Base-by-base conservation (phyloP, 2,888 invertebrate species). In the Podabrus alpinus region DNA sequence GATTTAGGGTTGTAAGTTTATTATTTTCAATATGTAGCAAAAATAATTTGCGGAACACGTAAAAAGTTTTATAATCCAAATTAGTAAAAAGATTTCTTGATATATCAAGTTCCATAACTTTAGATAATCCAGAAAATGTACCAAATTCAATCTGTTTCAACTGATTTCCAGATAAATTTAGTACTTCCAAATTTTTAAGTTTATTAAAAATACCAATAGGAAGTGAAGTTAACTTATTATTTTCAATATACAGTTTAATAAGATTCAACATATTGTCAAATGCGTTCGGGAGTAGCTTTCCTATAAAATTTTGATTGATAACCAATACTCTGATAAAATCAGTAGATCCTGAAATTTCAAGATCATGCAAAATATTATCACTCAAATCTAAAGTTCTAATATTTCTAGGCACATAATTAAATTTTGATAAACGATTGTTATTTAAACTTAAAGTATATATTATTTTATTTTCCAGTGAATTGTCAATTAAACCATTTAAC, bases 21-120 rank as follows among this genome's bases (percentile, higher is more conserved):
- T 77, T 77, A 61, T 70, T 60, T 16, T 59, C 69, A 19, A 77
- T 69, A 25, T 69, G 21, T 15, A 77, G 60, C 5, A 15, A 11
- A 29, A 59, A 5, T 64, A 77, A 59, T 7, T 64, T 59, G 13
- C 5, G 16, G 15, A 77, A 25, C 13, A 61, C 11, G 70, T 73
- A 66, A 59, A 77, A 70, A 17, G 73, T 64, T 59, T 67, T 73
- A 21, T 71, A 62, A n/a, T 62, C 21, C 59, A 75, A 66, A 10
- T 61, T 60, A 59, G 17, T 17, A 13, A 75, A 15, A 2, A n/a
- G 16, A 29, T 75, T 75, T 16, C 21, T 45, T 2, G 75, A 75
- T 25, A 75, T 67, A 19, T 75, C 72, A 7, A 75, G 61, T 19
- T 3, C 21, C 2, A 15, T 3, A 17, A 75, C 21, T n/a, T 15